Conservation (phyloP, 1,140 invertebrate genomes). For the Charaxes varanes region DNA sequence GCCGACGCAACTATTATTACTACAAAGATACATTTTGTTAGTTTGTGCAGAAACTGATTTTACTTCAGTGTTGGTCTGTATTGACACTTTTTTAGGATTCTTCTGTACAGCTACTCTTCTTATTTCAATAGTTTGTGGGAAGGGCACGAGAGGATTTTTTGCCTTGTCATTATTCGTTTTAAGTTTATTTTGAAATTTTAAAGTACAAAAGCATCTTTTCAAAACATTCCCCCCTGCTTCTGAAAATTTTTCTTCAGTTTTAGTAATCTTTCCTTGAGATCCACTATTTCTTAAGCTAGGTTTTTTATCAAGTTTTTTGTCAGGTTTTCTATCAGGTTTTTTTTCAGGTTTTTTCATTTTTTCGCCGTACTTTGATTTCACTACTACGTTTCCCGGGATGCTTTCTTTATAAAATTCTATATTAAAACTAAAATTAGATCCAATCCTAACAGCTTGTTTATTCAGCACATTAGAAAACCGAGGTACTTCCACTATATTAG, state of each 20-base stretch:
- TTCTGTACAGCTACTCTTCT: conserved; percentile 19
- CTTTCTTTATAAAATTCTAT: conserved; percentile 39
- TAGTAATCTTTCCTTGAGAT: conserved; percentile 12
- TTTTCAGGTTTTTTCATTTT: too few species aligned
- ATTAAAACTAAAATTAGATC: conserved; percentile 35
- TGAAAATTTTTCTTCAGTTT: conserved; percentile 14
- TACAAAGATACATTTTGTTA: conserved; percentile 9
- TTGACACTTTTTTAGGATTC: conserved; percentile 7
- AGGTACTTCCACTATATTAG: conserved; percentile 9
- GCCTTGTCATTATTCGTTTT: conserved; percentile 1
- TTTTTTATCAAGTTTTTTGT: too few species aligned
- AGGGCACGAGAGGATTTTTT: neutral
- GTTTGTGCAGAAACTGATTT: conserved; percentile 15
- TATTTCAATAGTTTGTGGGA: conserved; percentile 21
- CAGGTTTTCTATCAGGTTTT: too few species aligned
- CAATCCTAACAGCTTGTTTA: conserved; percentile 29
- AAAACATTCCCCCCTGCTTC: conserved; percentile 19
- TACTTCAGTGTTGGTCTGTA: conserved; percentile 8
- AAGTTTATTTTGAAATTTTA: conserved; percentile 29
- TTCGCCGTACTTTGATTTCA: too few species aligned
- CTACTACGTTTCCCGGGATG: too few species aligned
- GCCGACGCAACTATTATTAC: neutral
- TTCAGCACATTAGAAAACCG: conserved; percentile 5
- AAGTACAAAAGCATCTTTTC: conserved; percentile 34
- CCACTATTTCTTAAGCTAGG: too few species aligned